phyloP scores from a whole-genome alignment of 2,797 vertebrate species.

The Sebastes miniatus region DNA sequence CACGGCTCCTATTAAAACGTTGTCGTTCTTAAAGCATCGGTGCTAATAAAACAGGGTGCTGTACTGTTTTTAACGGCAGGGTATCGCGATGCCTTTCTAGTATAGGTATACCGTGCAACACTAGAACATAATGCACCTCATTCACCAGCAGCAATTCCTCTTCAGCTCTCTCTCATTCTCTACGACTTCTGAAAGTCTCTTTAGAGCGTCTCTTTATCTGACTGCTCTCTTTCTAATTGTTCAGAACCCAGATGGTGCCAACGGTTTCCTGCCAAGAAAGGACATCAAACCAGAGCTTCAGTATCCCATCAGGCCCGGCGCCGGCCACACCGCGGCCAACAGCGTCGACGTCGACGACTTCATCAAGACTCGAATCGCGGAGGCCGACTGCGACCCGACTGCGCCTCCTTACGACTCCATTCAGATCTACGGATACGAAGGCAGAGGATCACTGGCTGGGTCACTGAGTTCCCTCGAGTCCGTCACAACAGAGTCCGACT shows the following conservation, averaged over 20 bases:
- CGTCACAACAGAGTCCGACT: slow-evolving; percentile 96
- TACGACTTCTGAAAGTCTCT: neutral
- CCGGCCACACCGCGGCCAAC: slow-evolving; percentile 85
- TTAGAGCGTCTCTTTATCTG: neutral
- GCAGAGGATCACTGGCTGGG: slow-evolving; percentile 93
- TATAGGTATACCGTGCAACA: no score
- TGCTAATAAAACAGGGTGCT: no score
- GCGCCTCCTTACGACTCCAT: slow-evolving; percentile 98
- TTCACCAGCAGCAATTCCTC: neutral
- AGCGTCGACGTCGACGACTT: slow-evolving; percentile 97
- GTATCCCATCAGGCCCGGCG: slow-evolving; percentile 87
- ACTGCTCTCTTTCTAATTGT: neutral
- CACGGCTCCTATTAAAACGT: no score
- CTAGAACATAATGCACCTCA: neutral
- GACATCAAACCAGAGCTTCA: slow-evolving; percentile 98
- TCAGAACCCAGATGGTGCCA: slow-evolving; percentile 95
- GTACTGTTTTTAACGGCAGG: no score
- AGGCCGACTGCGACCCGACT: slow-evolving; percentile 94
- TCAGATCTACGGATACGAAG: slow-evolving; percentile 98
- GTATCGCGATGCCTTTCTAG: no score
- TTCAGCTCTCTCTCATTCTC: neutral
- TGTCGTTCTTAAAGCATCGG: no score
- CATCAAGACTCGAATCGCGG: slow-evolving; percentile 94
- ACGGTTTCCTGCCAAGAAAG: slow-evolving; percentile 95
- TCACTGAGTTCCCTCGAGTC: slow-evolving; percentile 97